Evolutionary conservation across 2,797 vertebrate species (phyloP).

Genomic region (Pantherophis alleghaniensis): DNA sequence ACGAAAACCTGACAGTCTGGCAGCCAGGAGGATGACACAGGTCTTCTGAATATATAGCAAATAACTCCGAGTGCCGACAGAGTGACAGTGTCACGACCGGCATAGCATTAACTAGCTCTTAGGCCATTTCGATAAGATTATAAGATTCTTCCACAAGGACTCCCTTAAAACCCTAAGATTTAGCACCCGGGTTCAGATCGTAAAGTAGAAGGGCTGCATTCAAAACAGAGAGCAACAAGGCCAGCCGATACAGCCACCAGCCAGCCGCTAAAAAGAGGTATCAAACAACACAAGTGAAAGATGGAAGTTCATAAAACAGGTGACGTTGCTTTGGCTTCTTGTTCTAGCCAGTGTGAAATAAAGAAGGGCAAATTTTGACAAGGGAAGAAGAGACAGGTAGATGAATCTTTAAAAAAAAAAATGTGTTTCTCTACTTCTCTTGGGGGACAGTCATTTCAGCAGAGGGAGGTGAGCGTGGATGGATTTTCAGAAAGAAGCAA

Average conservation of each 20-base stretch:
- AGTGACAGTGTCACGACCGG: neutral
- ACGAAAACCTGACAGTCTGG: neutral
- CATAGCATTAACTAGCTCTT: conserved; percentile 14
- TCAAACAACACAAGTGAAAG: conserved; percentile 49
- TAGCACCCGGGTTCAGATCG: conserved; percentile 20
- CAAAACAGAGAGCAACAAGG: conserved; percentile 36
- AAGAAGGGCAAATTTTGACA: conserved; percentile 64
- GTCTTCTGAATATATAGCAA: neutral
- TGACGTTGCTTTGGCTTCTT: conserved; percentile 61
- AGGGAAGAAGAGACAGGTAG: conserved; percentile 54
- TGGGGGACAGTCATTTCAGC: neutral
- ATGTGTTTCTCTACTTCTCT: conserved; percentile 38
- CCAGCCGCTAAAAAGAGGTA: conserved; percentile 34
- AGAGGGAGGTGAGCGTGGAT: neutral
- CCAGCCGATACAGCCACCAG: conserved; percentile 34
- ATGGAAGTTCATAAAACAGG: conserved; percentile 38
- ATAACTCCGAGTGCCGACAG: neutral
- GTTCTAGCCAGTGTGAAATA: conserved; percentile 63
- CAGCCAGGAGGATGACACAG: neutral
- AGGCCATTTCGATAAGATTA: conserved; percentile 25
- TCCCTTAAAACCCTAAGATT: conserved; percentile 26
- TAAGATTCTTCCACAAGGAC: conserved; percentile 29
- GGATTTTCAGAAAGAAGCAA: neutral
- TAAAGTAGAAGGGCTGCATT: conserved; percentile 49
- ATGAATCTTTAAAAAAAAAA: conserved; percentile 28